Evolutionary conservation across 2,888 invertebrate species (phyloP), one percentile per base, ranked within the genome.

Genomic region (Brachycybe producta): DNA sequence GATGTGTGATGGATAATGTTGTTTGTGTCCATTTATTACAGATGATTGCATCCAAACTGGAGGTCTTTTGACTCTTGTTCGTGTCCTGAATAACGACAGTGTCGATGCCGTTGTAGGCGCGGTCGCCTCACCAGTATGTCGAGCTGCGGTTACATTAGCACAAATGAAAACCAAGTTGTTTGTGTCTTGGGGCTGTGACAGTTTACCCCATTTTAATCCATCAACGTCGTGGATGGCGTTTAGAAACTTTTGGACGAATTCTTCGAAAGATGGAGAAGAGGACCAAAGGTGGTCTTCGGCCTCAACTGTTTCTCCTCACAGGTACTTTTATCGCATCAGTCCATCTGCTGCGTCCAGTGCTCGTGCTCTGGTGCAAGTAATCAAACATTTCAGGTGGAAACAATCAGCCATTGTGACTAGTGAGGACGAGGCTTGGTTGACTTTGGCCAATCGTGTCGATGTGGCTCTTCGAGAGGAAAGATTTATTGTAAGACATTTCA

Each of bases 381-480:
- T 53, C 36, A 54, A 49, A 13, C 53, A 51, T 24, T 53, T 53
- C 51, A 23, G 54, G 17, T 54, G 54, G 54, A 54, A 54, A 40
- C 47, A 54, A 21, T 54, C 51, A 32, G 54, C 52, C 30, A 49
- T 54, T 5, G 42, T 54, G 13, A 46, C 51, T 21, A 51, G 38
- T 2, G 54, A 54, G 19, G 51, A 54, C 15, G 54, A 49, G 34
- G 28, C 36, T 17, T 54, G 54, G 54, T 49, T 46, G 2, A 15
- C 51, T 3, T 28, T 54, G 13, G 54, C 46, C 38, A 54, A 54
- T 34, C 35, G 39, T 19, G 49, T 54, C 34, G 54, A 54, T 41
- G 47, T 52, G 48, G 48, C 51, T 11, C 47, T 54, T 17, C 30
- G 54, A 21, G 54, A 54, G 30, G 48, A 52, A 17, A 28, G 43